These are phyloP conservation scores for Chesias legatella DNA, from an alignment of 2,888 invertebrate species.

Conservation along the genomic window DNA sequence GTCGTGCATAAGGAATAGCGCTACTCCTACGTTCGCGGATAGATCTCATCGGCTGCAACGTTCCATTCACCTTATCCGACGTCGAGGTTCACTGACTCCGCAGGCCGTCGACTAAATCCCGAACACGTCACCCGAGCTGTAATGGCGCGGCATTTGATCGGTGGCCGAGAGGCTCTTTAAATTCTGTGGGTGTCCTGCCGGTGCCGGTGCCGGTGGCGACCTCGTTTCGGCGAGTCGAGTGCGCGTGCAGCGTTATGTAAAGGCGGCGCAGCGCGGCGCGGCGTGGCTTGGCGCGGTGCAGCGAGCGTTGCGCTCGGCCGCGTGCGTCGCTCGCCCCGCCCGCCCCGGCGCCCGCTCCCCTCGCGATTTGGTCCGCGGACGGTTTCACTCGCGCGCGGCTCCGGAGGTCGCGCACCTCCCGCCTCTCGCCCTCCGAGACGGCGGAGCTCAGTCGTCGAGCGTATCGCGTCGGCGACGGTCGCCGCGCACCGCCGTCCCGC, in stretches of 20 bases:
- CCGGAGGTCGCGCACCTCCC: slow-evolving; percentile 71
- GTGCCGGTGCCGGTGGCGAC: slow-evolving; percentile 59
- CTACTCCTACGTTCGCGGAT: slow-evolving; percentile 45
- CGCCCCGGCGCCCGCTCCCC: slow-evolving; percentile 28
- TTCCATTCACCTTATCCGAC: slow-evolving; percentile 77
- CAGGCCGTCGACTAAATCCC: slow-evolving; percentile 64
- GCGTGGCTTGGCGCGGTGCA: slow-evolving; percentile 70
- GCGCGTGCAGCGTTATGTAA: slow-evolving; percentile 70
- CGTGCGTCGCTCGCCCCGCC: slow-evolving; percentile 57
- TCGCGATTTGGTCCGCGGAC: slow-evolving; percentile 59
- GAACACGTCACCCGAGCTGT: slow-evolving; percentile 70
- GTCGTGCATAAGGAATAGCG: slow-evolving; percentile 55
- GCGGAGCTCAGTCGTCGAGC: slow-evolving; percentile 68
- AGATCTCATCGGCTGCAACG: slow-evolving; percentile 67
- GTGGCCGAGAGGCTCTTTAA: slow-evolving; percentile 52
- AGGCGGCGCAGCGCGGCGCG: slow-evolving; percentile 55
- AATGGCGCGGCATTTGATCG: slow-evolving; percentile 35
- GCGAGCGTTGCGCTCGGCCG: slow-evolving; percentile 73
- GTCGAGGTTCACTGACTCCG: slow-evolving; percentile 76
- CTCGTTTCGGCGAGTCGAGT: slow-evolving; percentile 59
- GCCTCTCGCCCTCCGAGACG: slow-evolving; percentile 53
- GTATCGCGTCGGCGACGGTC: slow-evolving; percentile 68
- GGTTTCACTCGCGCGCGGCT: slow-evolving; percentile 63
- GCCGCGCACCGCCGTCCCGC: slow-evolving; percentile 31
- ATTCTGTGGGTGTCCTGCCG: slow-evolving; percentile 67